Base-by-base conservation (phyloP, 2,888 invertebrate genomes). In the Epiblema foenella region DNA sequence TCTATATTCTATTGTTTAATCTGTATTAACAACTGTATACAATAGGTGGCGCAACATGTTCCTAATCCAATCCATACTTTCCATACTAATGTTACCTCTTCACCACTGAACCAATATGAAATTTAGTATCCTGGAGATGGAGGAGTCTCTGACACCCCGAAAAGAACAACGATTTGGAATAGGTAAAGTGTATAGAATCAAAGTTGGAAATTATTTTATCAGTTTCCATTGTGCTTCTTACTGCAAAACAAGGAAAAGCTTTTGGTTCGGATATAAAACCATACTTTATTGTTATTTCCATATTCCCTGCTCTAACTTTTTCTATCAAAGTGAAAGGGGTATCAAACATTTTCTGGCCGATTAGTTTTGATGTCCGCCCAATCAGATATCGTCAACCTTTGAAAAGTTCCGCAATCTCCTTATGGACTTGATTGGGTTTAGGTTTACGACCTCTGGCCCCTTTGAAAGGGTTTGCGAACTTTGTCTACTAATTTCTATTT, bases 331-430 rank as follows among this genome's bases (percentile, higher is more conserved):
- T 69, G 74, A 82, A 87, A 87, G 85, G 89, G 87, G 86, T 85
- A 74, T 66, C 54, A 71, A 79, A 81, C 79, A 79, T 85, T 86
- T 88, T 87, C 83, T 87, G 81, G 77, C 64, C 79, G 74, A 83
- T 88, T 86, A 79, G 77, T 78, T 89, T 89, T 89, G 82, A 87
- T 83, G 83, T 77, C 75, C 74, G 69, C 60, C 81, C 82, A 83
- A 82, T 84, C 84, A 80, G 80, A 24, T 49, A 54, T 69, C 73
- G 74, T 63, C 75, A 76, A 77, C 78, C 76, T 77, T 77, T 68
- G 76, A 73, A n/a, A 73, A 74, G 59, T 75, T 74, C 49, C 56
- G 62, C 75, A 73, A 76, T 76, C 74, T 77, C 73, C 74, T 77
- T 77, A 70, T 64, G 42, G 46, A 33, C 60, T 54, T 63, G 68